These are phyloP conservation scores for Hycleus cichorii DNA, from an alignment of 1,140 invertebrate genomes.

Conservation along the genomic window DNA sequence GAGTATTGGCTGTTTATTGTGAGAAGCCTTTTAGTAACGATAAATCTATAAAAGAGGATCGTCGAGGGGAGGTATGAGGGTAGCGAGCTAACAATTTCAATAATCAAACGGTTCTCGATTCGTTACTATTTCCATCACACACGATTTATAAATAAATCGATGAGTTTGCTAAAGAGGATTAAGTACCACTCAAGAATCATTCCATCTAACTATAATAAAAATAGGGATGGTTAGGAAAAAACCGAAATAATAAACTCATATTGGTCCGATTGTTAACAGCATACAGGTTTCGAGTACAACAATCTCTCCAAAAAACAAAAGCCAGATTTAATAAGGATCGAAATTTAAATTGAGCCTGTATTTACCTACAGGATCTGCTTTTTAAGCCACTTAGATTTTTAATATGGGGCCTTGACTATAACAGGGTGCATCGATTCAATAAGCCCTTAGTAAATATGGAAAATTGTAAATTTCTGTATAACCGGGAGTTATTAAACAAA, in stretches of 20 bases:
- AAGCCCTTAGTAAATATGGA: constrained; percentile 19
- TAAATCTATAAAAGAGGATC: no score
- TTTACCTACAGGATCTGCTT: constrained; percentile 36
- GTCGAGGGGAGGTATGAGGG: no score
- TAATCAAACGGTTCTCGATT: no score
- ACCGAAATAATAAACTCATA: not conserved
- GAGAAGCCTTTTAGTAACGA: no score
- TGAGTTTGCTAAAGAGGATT: no score
- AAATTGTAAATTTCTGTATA: constrained; percentile 16
- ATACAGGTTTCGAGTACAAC: constrained; percentile 28
- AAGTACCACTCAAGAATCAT: no score
- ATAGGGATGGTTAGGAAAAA: not conserved
- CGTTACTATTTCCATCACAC: no score
- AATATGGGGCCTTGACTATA: constrained; percentile 27
- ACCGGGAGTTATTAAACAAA: no score
- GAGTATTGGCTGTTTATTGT: not conserved
- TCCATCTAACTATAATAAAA: not conserved
- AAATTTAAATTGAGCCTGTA: constrained; percentile 39
- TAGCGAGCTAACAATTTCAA: no score
- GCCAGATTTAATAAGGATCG: constrained; percentile 38
- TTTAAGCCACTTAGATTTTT: constrained; percentile 38
- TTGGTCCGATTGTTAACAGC: not conserved
- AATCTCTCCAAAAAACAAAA: constrained; percentile 32
- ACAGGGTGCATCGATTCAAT: constrained; percentile 18
- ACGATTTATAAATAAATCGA: no score